These are phyloP conservation scores for Oceanodroma tethys DNA, from an alignment of 2,113 vertebrate species.

Conservation along the genomic window DNA sequence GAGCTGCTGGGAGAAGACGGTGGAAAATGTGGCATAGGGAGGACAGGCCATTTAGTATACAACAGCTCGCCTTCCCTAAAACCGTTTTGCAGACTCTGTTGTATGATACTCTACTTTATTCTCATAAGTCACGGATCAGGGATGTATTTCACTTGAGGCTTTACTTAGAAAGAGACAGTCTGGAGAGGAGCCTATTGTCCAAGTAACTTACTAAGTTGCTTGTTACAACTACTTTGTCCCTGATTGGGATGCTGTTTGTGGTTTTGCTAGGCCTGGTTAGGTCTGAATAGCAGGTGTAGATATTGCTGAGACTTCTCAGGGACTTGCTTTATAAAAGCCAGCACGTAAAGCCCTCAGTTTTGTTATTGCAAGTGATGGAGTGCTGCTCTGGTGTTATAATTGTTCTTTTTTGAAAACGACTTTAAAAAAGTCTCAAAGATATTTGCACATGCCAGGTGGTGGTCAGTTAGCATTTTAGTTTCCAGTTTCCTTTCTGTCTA, in stretches of 20 bases:
- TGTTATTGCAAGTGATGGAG: background rate
- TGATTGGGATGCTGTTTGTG: background rate
- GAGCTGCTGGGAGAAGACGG: background rate
- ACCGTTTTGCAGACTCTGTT: background rate
- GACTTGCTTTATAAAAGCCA: background rate
- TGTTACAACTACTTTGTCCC: background rate
- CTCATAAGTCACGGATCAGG: background rate
- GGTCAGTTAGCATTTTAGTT: background rate
- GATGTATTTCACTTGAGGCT: background rate
- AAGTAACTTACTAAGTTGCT: background rate
- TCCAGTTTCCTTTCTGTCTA: background rate
- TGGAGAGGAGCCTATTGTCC: background rate
- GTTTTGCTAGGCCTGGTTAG: background rate
- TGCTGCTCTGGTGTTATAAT: background rate
- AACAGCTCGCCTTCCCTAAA: background rate
- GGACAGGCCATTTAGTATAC: background rate
- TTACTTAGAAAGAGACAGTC: background rate
- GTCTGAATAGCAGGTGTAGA: background rate
- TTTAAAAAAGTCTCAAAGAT: background rate
- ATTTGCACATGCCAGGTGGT: background rate
- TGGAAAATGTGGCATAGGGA: background rate
- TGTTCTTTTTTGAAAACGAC: background rate
- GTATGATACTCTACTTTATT: background rate
- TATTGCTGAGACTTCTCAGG: background rate
- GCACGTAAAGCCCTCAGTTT: background rate